phyloP scores from a whole-genome alignment of 1,140 invertebrate species.

The Drosophila rhopaloa region DNA sequence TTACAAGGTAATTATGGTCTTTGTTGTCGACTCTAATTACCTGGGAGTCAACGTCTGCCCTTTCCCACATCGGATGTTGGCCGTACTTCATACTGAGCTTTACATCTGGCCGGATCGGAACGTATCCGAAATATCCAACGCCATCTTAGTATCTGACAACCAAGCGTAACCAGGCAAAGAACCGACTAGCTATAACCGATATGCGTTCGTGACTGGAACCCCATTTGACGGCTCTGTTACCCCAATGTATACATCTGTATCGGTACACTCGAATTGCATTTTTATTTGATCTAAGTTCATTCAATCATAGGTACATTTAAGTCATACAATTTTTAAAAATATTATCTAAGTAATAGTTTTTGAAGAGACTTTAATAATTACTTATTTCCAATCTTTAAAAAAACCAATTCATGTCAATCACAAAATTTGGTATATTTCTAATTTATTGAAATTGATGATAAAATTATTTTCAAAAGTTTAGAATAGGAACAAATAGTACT shows the following conservation, averaged over 20 bases:
- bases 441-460: too few species aligned
- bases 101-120: constrained; percentile 22
- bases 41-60: constrained; percentile 57
- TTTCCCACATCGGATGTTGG: constrained; percentile 47
- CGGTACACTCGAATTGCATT: constrained; percentile 5
- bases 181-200: constrained; percentile 44
- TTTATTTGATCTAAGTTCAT: not conserved
- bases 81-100: constrained; percentile 19
- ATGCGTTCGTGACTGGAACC: constrained; percentile 42
- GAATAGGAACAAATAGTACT: too few species aligned
- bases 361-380: too few species aligned
- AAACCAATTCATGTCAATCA: too few species aligned
- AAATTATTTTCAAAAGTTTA: too few species aligned
- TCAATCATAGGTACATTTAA: not conserved
- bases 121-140: constrained; percentile 52
- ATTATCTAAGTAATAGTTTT: too few species aligned
- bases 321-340: too few species aligned
- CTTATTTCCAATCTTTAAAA: too few species aligned
- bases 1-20: constrained; percentile 70
- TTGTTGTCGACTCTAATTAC: constrained; percentile 76
- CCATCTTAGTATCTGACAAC: constrained; percentile 63
- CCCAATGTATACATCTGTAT: not conserved
- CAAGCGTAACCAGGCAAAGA: constrained; percentile 69
- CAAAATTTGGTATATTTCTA: too few species aligned
- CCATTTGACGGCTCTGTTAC: constrained; percentile 19